A percentile compares a stretch with the other conserved stretches of the same genome.
Evolutionary conservation across 2,113 vertebrate species (phyloP).

Genomic region (Xyliphius kryptos): DNA sequence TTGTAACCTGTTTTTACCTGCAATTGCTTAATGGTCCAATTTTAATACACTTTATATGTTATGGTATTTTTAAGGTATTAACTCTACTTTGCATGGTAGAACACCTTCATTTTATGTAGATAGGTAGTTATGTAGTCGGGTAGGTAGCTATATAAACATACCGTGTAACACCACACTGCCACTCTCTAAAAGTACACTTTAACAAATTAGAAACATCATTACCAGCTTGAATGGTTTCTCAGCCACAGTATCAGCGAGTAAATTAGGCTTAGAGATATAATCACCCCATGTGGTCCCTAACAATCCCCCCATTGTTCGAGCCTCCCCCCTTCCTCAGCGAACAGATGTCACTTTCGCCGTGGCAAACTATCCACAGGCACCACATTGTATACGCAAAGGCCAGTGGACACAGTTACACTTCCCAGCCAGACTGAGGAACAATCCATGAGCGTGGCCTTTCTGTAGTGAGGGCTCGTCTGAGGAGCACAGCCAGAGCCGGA

Average conservation of each 20-base stretch:
- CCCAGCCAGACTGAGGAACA: constrained; percentile 49
- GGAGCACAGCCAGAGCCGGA: constrained; percentile 40
- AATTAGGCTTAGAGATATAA: constrained; percentile 53
- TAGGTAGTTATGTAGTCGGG: no score
- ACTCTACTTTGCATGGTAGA: no score
- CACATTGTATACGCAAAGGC: constrained; percentile 64
- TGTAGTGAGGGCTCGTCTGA: constrained; percentile 34
- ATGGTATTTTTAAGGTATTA: no score
- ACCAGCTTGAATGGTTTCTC: constrained; percentile 42
- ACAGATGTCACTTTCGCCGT: constrained; percentile 47
- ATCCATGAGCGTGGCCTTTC: constrained; percentile 34
- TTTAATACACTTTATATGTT: no score
- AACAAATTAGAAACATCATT: neutral
- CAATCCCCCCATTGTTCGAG: constrained; percentile 63
- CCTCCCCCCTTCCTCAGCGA: constrained; percentile 49
- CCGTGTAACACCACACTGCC: no score
- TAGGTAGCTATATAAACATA: no score
- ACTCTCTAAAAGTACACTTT: neutral
- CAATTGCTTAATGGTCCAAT: no score
- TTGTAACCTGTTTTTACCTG: no score
- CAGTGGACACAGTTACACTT: constrained; percentile 56
- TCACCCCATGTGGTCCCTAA: constrained; percentile 47
- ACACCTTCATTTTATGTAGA: no score
- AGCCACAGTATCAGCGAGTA: constrained; percentile 45
- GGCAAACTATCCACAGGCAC: constrained; percentile 45